Percentiles rank a stretch among this genome's conserved stretches.
Evolutionary conservation across 2,888 invertebrate species (phyloP).

Genomic region (Tipula helvola): DNA sequence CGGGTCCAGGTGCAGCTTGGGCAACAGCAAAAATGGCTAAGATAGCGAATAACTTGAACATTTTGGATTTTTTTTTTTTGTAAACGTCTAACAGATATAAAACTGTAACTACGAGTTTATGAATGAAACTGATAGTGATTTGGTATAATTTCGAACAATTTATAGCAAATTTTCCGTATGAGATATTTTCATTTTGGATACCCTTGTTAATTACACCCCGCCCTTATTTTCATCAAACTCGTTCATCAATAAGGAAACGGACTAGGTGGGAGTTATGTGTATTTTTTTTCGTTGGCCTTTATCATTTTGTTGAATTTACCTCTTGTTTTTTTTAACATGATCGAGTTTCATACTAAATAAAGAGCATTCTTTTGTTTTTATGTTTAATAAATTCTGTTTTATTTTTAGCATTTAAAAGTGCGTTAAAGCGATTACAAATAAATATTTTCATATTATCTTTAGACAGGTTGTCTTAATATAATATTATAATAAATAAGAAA

Average conservation of each 20-base stretch:
- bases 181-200: background rate
- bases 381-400: background rate
- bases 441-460: background rate
- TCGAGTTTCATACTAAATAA: background rate
- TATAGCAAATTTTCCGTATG: background rate
- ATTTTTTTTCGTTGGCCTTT: background rate
- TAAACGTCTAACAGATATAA: background rate
- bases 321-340: background rate
- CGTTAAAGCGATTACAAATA: background rate
- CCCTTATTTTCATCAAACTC: background rate
- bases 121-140: background rate
- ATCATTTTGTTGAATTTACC: background rate
- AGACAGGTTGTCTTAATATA: background rate
- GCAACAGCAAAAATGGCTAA: slow-evolving; percentile 15
- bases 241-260: background rate
- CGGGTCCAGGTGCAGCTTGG: slow-evolving; percentile 18
- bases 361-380: background rate
- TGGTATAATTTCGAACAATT: background rate
- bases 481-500: too few relatives aligned
- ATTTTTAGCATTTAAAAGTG: background rate
- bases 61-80: background rate
- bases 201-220: background rate
- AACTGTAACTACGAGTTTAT: background rate
- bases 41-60: slow-evolving; percentile 12
- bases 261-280: background rate